Evolutionary conservation across 2,797 vertebrate species (phyloP).

Genomic region (Eurystomus glaucurus): DNA sequence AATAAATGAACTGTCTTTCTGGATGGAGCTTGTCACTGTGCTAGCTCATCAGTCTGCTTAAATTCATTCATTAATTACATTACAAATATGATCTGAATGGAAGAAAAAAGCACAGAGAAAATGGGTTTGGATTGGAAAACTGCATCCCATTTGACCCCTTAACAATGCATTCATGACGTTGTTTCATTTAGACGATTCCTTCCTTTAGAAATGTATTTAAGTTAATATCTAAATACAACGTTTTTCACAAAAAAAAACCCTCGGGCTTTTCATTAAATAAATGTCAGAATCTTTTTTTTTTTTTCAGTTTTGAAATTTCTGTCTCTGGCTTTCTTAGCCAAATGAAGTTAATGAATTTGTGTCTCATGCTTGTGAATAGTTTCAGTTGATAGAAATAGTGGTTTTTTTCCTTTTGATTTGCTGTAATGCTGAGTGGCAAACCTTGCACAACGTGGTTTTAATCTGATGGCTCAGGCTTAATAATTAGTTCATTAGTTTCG

Average conservation of each 20-base stretch:
- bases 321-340: background rate
- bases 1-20: background rate
- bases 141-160: background rate
- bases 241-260: background rate
- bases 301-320: background rate
- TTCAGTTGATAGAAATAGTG: background rate
- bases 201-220: background rate
- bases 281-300: background rate
- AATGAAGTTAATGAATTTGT: background rate
- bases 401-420: background rate
- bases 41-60: background rate
- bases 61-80: background rate
- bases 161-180: background rate
- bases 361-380: background rate
- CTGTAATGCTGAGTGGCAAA: background rate
- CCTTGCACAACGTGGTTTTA: background rate
- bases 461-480: background rate
- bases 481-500: background rate
- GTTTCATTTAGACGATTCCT: background rate
- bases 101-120: background rate
- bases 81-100: background rate
- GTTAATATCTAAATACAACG: background rate
- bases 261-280: background rate
- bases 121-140: background rate
- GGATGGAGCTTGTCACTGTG: background rate